phyloP scores from a whole-genome alignment of 1,140 invertebrate species.

The Pomacea maculata region DNA sequence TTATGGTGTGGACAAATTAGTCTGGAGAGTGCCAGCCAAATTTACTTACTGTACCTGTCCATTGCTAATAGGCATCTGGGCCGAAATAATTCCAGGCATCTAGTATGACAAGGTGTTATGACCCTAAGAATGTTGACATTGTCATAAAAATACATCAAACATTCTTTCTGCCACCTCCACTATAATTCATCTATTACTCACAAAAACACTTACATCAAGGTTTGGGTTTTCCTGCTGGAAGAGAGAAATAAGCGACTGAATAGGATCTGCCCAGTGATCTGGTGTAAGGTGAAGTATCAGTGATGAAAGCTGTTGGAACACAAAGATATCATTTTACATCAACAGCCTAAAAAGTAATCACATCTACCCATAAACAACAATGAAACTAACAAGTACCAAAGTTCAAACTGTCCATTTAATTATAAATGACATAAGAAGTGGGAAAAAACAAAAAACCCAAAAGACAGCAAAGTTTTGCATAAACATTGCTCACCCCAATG shows the following conservation, averaged over 20 bases:
- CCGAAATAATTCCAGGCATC: too few species aligned
- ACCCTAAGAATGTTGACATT: too few species aligned
- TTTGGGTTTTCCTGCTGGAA: slow-evolving; percentile 73
- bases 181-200: too few species aligned
- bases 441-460: not conserved
- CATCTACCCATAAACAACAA: not conserved
- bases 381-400: not conserved
- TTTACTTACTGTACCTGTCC: too few species aligned
- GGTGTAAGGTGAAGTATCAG: slow-evolving; percentile 75
- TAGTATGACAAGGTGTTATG: too few species aligned
- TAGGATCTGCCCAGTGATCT: slow-evolving; percentile 73
- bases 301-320: slow-evolving; percentile 70
- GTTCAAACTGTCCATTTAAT: not conserved
- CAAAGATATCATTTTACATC: slow-evolving; percentile 16
- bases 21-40: too few species aligned
- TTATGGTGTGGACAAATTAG: too few species aligned
- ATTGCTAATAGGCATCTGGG: too few species aligned
- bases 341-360: not conserved
- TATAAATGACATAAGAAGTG: not conserved
- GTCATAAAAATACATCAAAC: too few species aligned
- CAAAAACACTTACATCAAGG: slow-evolving; percentile 59
- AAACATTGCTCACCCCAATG: slow-evolving; percentile 77
- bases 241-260: slow-evolving; percentile 73
- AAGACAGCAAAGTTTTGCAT: not conserved
- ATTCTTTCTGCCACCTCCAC: too few species aligned